Conservation (phyloP, 2,888 invertebrate species). For the Stenchaetothrips biformis region DNA sequence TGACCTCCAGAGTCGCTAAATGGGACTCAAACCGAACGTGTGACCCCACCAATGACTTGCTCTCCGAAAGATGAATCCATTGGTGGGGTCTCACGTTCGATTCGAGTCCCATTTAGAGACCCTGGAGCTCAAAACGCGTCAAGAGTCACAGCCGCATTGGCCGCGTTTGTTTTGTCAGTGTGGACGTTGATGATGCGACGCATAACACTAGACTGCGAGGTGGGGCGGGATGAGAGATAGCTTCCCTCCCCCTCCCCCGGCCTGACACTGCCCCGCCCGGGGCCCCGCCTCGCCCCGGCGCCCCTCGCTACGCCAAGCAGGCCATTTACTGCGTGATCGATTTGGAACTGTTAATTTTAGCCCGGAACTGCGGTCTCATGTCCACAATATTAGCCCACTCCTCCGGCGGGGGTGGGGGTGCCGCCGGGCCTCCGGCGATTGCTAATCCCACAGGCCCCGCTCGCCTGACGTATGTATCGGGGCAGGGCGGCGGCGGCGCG, state of each 20-base stretch:
- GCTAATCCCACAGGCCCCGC: background rate
- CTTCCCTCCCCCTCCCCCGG: background rate
- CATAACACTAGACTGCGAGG: too few relatives aligned
- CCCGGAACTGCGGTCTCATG: slow-evolving; percentile 18
- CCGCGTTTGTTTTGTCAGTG: too few relatives aligned
- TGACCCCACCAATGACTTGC: too few relatives aligned
- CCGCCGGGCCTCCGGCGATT: background rate
- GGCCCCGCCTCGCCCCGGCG: background rate
- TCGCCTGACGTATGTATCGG: background rate
- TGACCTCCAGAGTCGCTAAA: too few relatives aligned
- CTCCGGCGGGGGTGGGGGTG: background rate
- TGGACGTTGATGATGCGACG: too few relatives aligned
- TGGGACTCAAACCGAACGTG: too few relatives aligned
- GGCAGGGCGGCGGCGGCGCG: background rate
- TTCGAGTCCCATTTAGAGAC: too few relatives aligned
- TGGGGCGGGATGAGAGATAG: background rate
- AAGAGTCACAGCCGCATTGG: too few relatives aligned
- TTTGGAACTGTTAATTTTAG: background rate
- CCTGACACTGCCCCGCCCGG: background rate
- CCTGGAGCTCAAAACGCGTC: too few relatives aligned
- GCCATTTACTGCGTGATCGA: slow-evolving; percentile 18
- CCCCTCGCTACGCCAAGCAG: background rate
- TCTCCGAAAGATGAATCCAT: too few relatives aligned
- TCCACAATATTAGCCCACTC: slow-evolving; percentile 16
- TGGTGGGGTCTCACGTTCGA: too few relatives aligned